phyloP scores from a whole-genome alignment of 2,113 vertebrate genomes.

The Nicator chloris region DNA sequence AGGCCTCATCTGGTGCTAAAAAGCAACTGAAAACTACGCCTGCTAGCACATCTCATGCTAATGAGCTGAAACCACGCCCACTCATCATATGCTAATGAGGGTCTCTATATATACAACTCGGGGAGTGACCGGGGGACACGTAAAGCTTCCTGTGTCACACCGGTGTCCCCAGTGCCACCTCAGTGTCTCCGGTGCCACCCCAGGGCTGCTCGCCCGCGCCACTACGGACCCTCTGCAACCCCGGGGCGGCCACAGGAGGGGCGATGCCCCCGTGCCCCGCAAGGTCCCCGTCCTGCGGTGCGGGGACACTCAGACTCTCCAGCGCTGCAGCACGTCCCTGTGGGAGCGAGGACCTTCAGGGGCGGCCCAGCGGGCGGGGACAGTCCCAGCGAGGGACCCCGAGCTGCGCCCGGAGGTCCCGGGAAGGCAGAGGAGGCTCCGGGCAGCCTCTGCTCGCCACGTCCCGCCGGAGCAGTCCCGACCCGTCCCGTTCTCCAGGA shows the following conservation, averaged over 20 bases:
- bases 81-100: neutral
- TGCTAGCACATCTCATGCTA: too few relatives aligned
- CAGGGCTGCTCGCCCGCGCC: accelerated
- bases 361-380: neutral
- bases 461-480: neutral
- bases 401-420: neutral
- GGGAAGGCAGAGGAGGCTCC: neutral
- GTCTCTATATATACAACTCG: accelerated
- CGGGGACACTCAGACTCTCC: neutral
- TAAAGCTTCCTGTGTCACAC: neutral
- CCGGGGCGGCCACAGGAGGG: neutral
- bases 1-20: accelerated
- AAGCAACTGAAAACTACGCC: accelerated
- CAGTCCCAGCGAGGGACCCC: neutral
- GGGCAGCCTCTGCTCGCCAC: neutral
- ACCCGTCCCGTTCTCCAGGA: neutral
- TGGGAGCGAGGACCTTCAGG: neutral
- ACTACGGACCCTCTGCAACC: accelerated
- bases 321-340: neutral
- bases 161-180: neutral
- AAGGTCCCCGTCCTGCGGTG: neutral
- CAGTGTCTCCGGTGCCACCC: neutral
- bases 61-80: neutral
- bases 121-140: accelerated
- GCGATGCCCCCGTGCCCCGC: neutral